These are phyloP conservation scores for Heteromurus nitidus DNA, from an alignment of 2,888 invertebrate genomes.

Conservation along the genomic window DNA sequence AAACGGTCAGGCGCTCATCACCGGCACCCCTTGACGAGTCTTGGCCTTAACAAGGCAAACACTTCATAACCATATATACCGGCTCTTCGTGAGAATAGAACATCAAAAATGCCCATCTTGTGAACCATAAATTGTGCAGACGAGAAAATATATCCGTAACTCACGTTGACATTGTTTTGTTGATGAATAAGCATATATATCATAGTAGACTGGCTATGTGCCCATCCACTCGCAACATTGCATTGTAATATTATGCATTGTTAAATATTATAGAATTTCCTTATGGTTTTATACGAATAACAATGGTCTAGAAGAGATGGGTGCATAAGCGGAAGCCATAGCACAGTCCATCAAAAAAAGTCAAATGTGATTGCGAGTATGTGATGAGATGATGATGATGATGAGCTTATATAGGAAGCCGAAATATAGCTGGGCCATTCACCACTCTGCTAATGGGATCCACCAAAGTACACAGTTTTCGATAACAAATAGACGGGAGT, in stretches of 20 bases:
- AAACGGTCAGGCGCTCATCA: too few species aligned
- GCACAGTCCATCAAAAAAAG: slow-evolving; percentile 42
- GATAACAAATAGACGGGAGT: slow-evolving; percentile 15
- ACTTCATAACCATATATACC: too few species aligned
- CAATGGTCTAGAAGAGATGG: slow-evolving; percentile 13
- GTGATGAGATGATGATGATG: slow-evolving; percentile 35
- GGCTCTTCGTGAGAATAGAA: too few species aligned
- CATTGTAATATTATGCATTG: slow-evolving; percentile 23
- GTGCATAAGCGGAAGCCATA: slow-evolving; percentile 38
- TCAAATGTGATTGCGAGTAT: too few species aligned
- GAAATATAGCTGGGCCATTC: slow-evolving; percentile 24
- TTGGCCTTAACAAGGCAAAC: too few species aligned
- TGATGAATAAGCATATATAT: too few species aligned
- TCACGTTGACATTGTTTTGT: too few species aligned
- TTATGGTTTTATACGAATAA: background rate
- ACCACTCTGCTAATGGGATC: too few species aligned
- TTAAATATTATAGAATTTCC: slow-evolving; percentile 22
- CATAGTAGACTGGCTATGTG: slow-evolving; percentile 18
- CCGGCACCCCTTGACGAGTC: too few species aligned
- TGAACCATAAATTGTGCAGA: too few species aligned
- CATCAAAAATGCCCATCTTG: too few species aligned
- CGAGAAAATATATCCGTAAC: too few species aligned
- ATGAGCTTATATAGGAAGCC: slow-evolving; percentile 34
- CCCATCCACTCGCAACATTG: slow-evolving; percentile 17
- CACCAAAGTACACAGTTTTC: background rate